Evolutionary conservation across 2,797 vertebrate species (phyloP).

Genomic region (Meda fulgida): DNA sequence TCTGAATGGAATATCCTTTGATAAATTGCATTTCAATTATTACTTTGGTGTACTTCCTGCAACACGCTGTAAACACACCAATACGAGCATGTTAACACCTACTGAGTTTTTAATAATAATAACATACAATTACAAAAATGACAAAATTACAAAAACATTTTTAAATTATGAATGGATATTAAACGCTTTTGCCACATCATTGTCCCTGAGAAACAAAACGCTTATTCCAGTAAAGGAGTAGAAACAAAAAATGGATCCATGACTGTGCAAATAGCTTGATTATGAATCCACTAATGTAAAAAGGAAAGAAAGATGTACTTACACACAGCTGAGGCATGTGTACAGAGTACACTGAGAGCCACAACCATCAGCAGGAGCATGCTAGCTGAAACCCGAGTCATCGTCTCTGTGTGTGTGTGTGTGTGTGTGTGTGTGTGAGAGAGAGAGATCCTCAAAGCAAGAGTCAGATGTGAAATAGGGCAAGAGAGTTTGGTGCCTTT

Average conservation of each 20-base stretch:
- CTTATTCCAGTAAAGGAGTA: background rate
- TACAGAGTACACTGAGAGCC: conserved; percentile 57
- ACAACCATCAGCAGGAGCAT: conserved; percentile 58
- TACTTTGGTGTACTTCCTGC: conserved; percentile 52
- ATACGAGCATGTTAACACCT: background rate
- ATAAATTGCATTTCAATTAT: background rate
- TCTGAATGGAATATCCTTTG: conserved; percentile 57
- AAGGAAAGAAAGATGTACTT: conserved; percentile 26
- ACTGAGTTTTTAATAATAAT: background rate
- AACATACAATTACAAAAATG: no score
- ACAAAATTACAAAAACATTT: background rate
- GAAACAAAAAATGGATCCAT: background rate
- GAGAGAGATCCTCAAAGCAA: background rate
- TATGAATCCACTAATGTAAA: background rate
- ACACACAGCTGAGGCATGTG: conserved; percentile 64
- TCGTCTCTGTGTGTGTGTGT: conserved; percentile 47
- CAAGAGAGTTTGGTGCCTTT: background rate
- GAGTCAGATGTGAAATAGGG: conserved; percentile 2
- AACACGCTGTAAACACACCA: conserved; percentile 49
- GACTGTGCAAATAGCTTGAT: background rate
- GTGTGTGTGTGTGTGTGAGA: background rate
- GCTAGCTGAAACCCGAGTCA: conserved; percentile 64
- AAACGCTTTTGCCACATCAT: background rate
- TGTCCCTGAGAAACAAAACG: background rate
- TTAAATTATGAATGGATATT: background rate